Percentiles rank a stretch among this genome's conserved stretches.
These are phyloP conservation scores for Hylaea fasciaria DNA, from an alignment of 2,888 invertebrate genomes.

Conservation along the genomic window DNA sequence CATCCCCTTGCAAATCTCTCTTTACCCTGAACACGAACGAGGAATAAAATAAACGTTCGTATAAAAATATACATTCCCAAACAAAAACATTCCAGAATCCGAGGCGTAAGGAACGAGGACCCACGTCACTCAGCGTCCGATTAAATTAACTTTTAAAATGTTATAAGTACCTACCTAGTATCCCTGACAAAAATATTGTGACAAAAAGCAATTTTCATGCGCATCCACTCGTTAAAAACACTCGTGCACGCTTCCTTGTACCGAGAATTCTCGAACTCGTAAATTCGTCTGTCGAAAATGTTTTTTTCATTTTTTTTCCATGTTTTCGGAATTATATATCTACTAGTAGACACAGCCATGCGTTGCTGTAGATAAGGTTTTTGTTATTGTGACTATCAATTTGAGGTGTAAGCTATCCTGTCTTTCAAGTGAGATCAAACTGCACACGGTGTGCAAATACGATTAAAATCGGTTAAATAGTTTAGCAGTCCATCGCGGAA, in stretches of 20 bases:
- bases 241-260: constrained; percentile 47
- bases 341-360: background rate
- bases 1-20: too few relatives aligned
- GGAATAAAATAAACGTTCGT: background rate
- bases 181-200: constrained; percentile 42
- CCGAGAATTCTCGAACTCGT: constrained; percentile 1
- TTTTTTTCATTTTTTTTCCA: constrained; percentile 53
- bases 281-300: constrained; percentile 3
- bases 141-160: constrained; percentile 37
- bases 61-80: constrained; percentile 1
- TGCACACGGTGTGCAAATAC: too few relatives aligned
- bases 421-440: too few relatives aligned
- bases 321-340: background rate
- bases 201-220: constrained; percentile 50
- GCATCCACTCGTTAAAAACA: constrained; percentile 53
- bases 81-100: constrained; percentile 18
- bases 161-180: too few relatives aligned
- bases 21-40: background rate
- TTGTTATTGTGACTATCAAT: too few relatives aligned
- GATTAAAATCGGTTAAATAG: too few relatives aligned
- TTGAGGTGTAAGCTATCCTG: too few relatives aligned
- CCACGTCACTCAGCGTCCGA: constrained; percentile 25
- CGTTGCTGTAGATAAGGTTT: too few relatives aligned
- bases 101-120: constrained; percentile 18
- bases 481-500: too few relatives aligned